Base-by-base conservation (phyloP, 2,113 vertebrate genomes). In the Thunnus maccoyii region DNA sequence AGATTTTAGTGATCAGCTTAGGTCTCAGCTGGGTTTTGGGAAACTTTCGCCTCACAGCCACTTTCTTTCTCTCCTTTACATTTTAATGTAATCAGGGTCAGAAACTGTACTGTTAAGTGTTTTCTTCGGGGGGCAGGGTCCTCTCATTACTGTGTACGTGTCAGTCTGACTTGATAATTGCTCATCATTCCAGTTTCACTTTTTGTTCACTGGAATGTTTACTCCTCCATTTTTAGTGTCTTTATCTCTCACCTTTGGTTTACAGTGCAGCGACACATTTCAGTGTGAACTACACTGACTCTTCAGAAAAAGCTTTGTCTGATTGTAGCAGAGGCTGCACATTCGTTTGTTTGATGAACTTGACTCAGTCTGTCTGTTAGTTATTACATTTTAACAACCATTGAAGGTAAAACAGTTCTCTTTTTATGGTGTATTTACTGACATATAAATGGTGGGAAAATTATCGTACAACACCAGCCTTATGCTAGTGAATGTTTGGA, bases 81-180 rank as follows among this genome's bases (percentile, higher is more conserved):
- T 61, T 78, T 82, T 81, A 70, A 14, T 69, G 47, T 69, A 84
- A 56, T 78, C 41, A 10, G 20, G 72, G 8, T 72, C 6, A 50
- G 20, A 61, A 69, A 55, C 17, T 71, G 0, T 47, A 64, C 61
- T 82, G 54, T 84, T 77, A 78, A 65, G 22, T 1, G 15, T 80
- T 65, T 66, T 44, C 1, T 30, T 52, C 11, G 17, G 2, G 6
- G 56, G 27, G 47, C 62, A 52, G 22, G 65, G 64, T 60, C 72
- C 72, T 80, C 57, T 74, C 0, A 0, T 9, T 80, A 48, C n/a
- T 80, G 13, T 60, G 3, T 3, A 27, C 8, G 17, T 50, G 16
- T 73, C 48, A 12, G 7, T 32, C 48, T 52, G 18, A 65, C 12
- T 27, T 41, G 1, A 73, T 60, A 10, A 20, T 17, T 76, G 4